Percentiles rank a stretch among this genome's conserved stretches.
Evolutionary conservation across 2,113 vertebrate genomes (phyloP).

Genomic region (Ahaetulla prasina): DNA sequence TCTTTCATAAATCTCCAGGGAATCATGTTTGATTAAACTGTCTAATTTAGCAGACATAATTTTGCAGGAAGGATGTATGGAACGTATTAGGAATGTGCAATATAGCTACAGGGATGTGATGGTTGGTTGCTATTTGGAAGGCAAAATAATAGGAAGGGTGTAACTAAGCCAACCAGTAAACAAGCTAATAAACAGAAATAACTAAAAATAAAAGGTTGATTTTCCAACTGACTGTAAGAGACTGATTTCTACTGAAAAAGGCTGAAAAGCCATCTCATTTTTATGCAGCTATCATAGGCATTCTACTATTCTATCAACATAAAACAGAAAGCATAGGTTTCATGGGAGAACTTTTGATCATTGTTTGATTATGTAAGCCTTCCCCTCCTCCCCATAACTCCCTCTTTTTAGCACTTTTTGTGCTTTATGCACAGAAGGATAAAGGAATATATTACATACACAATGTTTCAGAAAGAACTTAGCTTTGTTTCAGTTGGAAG

Average conservation of each 20-base stretch:
- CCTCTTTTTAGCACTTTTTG: not conserved
- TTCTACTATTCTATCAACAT: not conserved
- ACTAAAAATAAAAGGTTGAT: too few species aligned
- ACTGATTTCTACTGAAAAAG: not conserved
- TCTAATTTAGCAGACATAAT: too few species aligned
- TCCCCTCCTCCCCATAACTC: not conserved
- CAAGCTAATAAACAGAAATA: too few species aligned
- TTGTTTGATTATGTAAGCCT: not conserved
- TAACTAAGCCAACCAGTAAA: too few species aligned
- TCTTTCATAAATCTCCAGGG: too few species aligned
- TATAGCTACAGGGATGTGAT: too few species aligned
- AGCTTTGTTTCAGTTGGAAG: not conserved
- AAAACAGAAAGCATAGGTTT: not conserved
- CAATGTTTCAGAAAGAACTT: not conserved
- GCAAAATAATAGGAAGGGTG: too few species aligned
- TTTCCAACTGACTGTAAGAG: not conserved
- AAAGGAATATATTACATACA: not conserved
- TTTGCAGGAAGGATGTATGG: too few species aligned
- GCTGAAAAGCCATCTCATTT: not conserved
- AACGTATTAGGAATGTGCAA: too few species aligned
- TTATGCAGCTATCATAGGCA: not conserved
- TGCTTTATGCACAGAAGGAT: not conserved
- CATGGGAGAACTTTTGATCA: not conserved
- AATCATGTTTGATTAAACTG: too few species aligned
- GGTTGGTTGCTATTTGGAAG: too few species aligned